These are phyloP conservation scores for Drosophila tripunctata DNA, from an alignment of 2,888 invertebrate genomes.

Conservation along the genomic window DNA sequence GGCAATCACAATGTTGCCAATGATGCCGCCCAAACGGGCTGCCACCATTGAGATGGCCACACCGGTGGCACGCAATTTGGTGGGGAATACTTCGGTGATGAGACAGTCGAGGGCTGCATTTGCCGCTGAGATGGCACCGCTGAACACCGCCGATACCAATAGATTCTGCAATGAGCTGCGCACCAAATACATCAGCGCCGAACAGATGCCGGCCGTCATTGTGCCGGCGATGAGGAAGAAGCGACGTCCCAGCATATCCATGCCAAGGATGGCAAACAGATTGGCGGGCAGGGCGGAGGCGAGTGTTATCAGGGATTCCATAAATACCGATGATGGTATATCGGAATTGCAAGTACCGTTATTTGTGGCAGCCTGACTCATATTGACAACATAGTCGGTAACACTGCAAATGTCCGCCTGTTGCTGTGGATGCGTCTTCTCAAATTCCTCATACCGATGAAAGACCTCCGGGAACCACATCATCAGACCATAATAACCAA, in stretches of 20 bases:
- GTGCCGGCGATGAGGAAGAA: constrained; percentile 91
- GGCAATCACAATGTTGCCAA: constrained; percentile 91
- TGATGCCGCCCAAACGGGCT: constrained; percentile 94
- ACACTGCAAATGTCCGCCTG: constrained; percentile 90
- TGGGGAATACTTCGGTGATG: constrained; percentile 96
- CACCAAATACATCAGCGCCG: constrained; percentile 93
- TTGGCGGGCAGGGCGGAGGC: constrained; percentile 94
- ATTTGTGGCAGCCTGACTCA: constrained; percentile 86
- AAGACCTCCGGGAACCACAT: constrained; percentile 99
- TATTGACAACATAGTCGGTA: constrained; percentile 89
- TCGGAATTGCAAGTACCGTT: constrained; percentile 87
- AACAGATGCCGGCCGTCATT: constrained; percentile 92
- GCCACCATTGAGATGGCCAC: constrained; percentile 96
- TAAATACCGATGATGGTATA: constrained; percentile 91
- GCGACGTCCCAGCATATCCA: constrained; percentile 94
- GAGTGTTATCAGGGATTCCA: constrained; percentile 94
- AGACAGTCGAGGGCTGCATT: constrained; percentile 96
- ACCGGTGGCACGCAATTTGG: constrained; percentile 94
- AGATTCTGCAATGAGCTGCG: constrained; percentile 93
- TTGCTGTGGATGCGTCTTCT: constrained; percentile 87
- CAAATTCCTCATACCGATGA: constrained; percentile 93
- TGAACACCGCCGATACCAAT: constrained; percentile 93
- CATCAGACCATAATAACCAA: constrained; percentile 97
- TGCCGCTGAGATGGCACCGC: constrained; percentile 94
- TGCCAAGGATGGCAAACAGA: constrained; percentile 91